Base-by-base conservation (phyloP, 2,888 invertebrate genomes). In the Coleophora deauratella region DNA sequence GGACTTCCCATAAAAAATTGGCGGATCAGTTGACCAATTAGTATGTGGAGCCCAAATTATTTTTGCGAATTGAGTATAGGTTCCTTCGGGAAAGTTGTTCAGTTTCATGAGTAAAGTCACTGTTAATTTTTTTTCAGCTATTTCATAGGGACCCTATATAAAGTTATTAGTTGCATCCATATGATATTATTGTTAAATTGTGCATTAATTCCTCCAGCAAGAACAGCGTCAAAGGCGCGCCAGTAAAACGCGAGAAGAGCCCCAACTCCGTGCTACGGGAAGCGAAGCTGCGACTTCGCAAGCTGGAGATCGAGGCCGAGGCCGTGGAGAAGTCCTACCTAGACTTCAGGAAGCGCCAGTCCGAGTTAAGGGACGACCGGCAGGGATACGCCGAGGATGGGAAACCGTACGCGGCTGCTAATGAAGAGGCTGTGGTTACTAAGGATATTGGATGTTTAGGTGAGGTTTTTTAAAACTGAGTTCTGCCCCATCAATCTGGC, bases 221-320 rank as follows among this genome's bases (percentile, higher is more conserved):
- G 6, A 6, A 21, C 21, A 21, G 6, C 21, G 21, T 21, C 21
- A 21, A 9, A 33, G 21, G 14, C 33, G n/a, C n/a, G 31, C n/a
- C n/a, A 10, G 14, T 35, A 0, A 35, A 44, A 1, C 59, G 71
- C 2, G 71, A 70, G 1, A 65, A 62, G 35, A 85, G 81, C 51
- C 85, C 87, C 0, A 82, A 75, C 34, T 72, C 82, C 1, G 81
- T 88, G 13, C 64, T 90, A 3, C 67, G 80, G 27, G 87, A 89
- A 55, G 88, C 89, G 0, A 82, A 84, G 47, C 59, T 69, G 32
- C 76, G 87, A 2, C 66, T 90, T 2, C 69, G 81, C 45, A 79
- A 84, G 57, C 56, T 90, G 44, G 88, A 90, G 64, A 77, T 86
- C n/a, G 89, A 90, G 52, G 89, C 88, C 11, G 87, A 87, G 39